Evolutionary conservation across 2,113 vertebrate genomes (phyloP), one percentile per base, ranked within the genome.

Genomic region (Chlamydotis undulata): DNA sequence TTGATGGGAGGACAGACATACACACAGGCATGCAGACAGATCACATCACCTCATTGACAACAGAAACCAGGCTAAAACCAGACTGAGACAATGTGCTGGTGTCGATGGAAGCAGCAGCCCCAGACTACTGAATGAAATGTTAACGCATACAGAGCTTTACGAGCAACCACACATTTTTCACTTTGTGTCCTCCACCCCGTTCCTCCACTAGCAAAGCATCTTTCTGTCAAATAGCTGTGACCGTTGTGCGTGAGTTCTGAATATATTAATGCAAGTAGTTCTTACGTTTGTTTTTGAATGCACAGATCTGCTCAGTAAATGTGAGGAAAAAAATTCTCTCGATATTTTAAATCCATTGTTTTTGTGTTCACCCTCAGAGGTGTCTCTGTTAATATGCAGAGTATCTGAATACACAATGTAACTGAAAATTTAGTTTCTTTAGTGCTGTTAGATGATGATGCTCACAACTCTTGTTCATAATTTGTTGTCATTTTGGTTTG

Each of bases 401-500:
- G 65, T 70, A 79, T 91, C 23, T 79, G 74, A 89, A 60, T 76
- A 78, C 28, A 82, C 53, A 77, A 19, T 69, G 13, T 67, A 92
- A 76, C 29, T 65, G 56, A 92, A 71, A 87, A 74, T 56, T 70
- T 76, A 55, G 25, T 60, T 93, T 63, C 49, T 93, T 76, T 93
- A 89, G 56, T 71, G 85, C 55, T 57, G 73, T 52, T 93, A 94
- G 65, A 70, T 80, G 23, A 56, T 67, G 56, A 50, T 73, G 50
- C 70, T 93, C 69, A 90, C 78, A 85, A 81, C 33, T 73, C 86
- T 91, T 90, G 55, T 89, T 97, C 45, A 53, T 89, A 50, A 50
- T 56, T 93, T 87, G 65, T 97, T 87, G 84, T 89, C 92, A 65
- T 89, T 94, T 94, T 94, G 73, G 90, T 94, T 94, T 95, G 76